These are phyloP conservation scores for Syngnathus floridae DNA, from an alignment of 2,113 vertebrate genomes.

Conservation along the genomic window DNA sequence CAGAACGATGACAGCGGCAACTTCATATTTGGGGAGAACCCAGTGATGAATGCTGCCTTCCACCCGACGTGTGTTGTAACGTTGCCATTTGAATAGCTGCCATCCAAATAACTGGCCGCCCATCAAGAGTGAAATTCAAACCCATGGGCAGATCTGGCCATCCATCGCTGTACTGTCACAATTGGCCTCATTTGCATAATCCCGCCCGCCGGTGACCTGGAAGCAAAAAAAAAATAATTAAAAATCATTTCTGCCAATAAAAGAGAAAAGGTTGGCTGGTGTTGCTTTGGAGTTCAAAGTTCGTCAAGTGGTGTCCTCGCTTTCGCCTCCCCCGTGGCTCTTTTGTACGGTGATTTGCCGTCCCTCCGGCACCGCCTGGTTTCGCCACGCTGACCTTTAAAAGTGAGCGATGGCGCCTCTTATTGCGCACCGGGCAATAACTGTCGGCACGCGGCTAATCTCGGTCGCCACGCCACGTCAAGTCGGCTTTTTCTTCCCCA, in stretches of 20 bases:
- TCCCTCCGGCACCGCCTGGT: constrained; percentile 49
- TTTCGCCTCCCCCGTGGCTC: constrained; percentile 38
- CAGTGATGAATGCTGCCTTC: background rate
- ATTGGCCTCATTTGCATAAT: too few relatives aligned
- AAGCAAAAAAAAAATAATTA: too few relatives aligned
- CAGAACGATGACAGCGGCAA: background rate
- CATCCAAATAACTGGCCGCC: background rate
- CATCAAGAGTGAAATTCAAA: background rate
- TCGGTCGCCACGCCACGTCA: constrained; percentile 49
- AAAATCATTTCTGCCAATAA: background rate
- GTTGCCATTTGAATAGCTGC: background rate
- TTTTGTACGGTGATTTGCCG: constrained; percentile 63
- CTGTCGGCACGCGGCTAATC: constrained; percentile 64
- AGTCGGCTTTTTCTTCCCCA: constrained; percentile 39
- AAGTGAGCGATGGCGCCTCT: constrained; percentile 60
- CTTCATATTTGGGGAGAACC: background rate
- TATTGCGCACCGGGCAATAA: constrained; percentile 68
- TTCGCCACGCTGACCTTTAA: constrained; percentile 65
- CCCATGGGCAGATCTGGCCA: background rate
- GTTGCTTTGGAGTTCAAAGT: constrained; percentile 10
- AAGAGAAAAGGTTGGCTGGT: background rate
- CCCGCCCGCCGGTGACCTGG: too few relatives aligned
- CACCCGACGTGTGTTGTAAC: background rate
- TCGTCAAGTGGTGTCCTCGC: constrained; percentile 21
- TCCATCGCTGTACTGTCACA: background rate